A percentile compares a stretch with the other conserved stretches of the same genome.
Evolutionary conservation across 2,888 invertebrate genomes (phyloP).

Genomic region (Tipula confusa): DNA sequence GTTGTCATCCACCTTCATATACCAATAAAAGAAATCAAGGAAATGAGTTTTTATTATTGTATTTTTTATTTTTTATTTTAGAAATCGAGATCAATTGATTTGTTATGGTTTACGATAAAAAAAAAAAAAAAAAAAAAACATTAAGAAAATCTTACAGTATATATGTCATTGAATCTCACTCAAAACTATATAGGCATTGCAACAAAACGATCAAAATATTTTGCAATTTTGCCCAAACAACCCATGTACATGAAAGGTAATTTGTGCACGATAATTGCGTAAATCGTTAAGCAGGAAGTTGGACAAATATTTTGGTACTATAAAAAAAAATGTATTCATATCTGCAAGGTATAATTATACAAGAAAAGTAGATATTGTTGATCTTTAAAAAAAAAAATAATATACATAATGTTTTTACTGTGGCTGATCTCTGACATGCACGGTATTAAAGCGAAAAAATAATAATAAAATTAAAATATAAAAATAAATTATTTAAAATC

Average conservation of each 20-base stretch:
- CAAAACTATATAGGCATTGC: background rate
- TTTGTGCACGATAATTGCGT: background rate
- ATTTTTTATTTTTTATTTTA: background rate
- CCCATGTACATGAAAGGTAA: background rate
- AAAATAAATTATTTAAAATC: background rate
- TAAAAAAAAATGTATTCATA: background rate
- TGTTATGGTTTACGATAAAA: background rate
- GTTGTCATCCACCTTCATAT: slow-evolving; percentile 12
- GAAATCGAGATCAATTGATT: slow-evolving; percentile 25
- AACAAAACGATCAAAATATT: background rate
- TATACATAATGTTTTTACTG: background rate
- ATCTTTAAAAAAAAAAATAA: background rate
- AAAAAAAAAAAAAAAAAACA: background rate
- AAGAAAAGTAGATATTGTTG: background rate
- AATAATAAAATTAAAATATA: background rate
- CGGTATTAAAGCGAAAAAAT: background rate
- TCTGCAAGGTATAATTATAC: background rate
- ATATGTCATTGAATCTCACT: background rate
- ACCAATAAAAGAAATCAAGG: background rate
- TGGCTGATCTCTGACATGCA: background rate
- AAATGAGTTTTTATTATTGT: background rate
- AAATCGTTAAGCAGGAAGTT: slow-evolving; percentile 9
- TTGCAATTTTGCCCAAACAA: background rate
- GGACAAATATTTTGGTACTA: slow-evolving; percentile 3
- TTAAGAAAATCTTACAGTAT: background rate